phyloP scores from a whole-genome alignment of 2,888 invertebrate genomes.

The Ischnus inquisitorius region DNA sequence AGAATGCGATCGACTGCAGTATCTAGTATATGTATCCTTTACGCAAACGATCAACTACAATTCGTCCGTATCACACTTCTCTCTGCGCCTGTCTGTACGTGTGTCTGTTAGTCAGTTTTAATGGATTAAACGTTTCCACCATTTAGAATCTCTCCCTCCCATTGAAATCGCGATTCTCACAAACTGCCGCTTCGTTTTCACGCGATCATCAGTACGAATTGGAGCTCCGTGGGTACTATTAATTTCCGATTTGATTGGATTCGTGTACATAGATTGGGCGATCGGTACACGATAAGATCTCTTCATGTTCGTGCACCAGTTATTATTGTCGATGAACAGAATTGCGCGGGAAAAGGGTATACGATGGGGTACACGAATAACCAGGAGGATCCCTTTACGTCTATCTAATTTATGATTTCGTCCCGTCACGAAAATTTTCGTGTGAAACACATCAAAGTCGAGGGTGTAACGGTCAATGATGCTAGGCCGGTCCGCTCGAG shows the following conservation, averaged over 20 bases:
- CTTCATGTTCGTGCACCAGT: slow-evolving; percentile 35
- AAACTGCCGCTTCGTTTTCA: slow-evolving; percentile 62
- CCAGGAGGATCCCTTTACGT: slow-evolving; percentile 72
- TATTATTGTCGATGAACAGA: slow-evolving; percentile 1
- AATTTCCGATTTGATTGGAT: slow-evolving; percentile 69
- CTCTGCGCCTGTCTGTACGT: background rate
- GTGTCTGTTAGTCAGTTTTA: slow-evolving; percentile 50
- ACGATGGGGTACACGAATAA: slow-evolving; percentile 20
- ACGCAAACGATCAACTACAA: slow-evolving; percentile 44
- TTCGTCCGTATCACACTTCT: slow-evolving; percentile 35
- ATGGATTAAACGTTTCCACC: slow-evolving; percentile 65
- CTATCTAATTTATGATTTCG: slow-evolving; percentile 84
- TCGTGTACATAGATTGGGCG: slow-evolving; percentile 49
- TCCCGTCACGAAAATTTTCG: slow-evolving; percentile 80
- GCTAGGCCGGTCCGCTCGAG: slow-evolving; percentile 65
- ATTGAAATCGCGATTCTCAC: slow-evolving; percentile 53
- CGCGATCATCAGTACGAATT: slow-evolving; percentile 51
- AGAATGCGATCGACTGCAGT: slow-evolving; percentile 24
- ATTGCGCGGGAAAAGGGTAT: background rate
- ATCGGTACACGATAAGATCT: slow-evolving; percentile 57
- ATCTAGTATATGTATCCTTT: slow-evolving; percentile 31
- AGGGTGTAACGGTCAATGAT: slow-evolving; percentile 82
- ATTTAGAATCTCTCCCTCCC: slow-evolving; percentile 42
- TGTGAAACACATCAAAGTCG: slow-evolving; percentile 84
- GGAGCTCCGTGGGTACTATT: slow-evolving; percentile 52